phyloP scores from a whole-genome alignment of 2,113 vertebrate genomes.

The Heptranchias perlo region DNA sequence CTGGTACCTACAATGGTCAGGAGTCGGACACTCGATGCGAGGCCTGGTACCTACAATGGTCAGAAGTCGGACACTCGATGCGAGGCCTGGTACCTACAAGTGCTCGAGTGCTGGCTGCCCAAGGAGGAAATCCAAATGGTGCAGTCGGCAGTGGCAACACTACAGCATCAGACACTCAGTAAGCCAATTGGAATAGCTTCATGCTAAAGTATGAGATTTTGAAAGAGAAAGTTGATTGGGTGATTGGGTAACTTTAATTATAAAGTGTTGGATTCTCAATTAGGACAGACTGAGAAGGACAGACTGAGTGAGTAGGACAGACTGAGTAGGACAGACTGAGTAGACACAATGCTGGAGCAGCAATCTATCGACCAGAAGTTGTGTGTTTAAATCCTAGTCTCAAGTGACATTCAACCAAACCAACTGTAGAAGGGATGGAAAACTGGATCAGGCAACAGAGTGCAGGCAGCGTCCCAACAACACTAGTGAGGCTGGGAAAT shows the following conservation, averaged over 20 bases:
- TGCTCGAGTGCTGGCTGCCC: too few species aligned
- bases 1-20: too few species aligned
- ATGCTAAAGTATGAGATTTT: neutral
- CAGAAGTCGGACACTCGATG: neutral
- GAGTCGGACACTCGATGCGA: too few species aligned
- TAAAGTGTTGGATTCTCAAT: neutral
- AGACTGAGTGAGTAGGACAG: too few species aligned
- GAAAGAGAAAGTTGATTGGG: too few species aligned
- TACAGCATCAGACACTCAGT: neutral
- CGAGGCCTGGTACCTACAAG: neutral
- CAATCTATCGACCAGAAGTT: neutral
- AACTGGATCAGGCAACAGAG: neutral
- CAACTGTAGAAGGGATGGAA: neutral
- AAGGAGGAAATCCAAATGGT: neutral
- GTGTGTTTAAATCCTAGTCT: too few species aligned
- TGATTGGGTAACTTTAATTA: neutral
- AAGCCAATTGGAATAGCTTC: neutral
- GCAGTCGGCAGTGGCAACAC: neutral
- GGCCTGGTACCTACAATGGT: neutral
- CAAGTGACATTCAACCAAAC: neutral
- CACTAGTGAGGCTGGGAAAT: neutral
- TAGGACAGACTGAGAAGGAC: neutral
- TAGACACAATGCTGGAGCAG: neutral
- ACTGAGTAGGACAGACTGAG: neutral
- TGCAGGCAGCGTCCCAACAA: neutral